Evolutionary conservation across 2,113 vertebrate genomes (phyloP).

Genomic region (Mola mola): DNA sequence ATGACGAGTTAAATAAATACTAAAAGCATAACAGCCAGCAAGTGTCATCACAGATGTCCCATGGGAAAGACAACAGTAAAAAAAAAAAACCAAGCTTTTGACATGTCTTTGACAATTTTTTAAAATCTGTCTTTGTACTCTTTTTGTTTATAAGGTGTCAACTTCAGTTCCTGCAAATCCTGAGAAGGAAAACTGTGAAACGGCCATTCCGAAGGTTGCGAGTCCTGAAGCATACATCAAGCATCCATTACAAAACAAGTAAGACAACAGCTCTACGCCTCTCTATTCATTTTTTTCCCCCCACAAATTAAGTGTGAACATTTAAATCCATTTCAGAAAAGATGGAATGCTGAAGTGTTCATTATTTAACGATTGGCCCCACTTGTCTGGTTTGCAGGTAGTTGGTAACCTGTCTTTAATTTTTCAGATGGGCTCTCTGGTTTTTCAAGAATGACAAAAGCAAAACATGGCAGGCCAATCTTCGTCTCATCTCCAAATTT

Average conservation of each 20-base stretch:
- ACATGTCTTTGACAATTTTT: too few species aligned
- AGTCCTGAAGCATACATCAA: conserved; percentile 93
- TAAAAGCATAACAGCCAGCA: too few species aligned
- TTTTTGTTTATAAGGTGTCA: conserved; percentile 83
- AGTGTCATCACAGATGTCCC: too few species aligned
- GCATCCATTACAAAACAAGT: conserved; percentile 97
- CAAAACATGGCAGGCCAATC: conserved; percentile 99
- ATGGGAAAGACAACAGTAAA: too few species aligned
- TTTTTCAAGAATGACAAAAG: conserved; percentile 99
- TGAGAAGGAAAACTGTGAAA: conserved; percentile 88
- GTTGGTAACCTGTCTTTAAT: conserved; percentile 2
- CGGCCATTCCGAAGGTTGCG: conserved; percentile 84
- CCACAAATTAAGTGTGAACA: neutral
- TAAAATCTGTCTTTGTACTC: too few species aligned
- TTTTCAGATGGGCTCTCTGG: conserved; percentile 96
- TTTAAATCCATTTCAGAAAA: neutral
- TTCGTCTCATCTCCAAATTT: conserved; percentile 96
- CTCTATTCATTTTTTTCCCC: too few species aligned
- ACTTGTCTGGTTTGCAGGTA: neutral
- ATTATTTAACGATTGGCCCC: neutral
- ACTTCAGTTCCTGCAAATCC: conserved; percentile 85
- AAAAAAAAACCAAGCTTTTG: too few species aligned
- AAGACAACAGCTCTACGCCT: conserved; percentile 13
- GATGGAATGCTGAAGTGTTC: too few species aligned
- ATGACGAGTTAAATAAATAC: too few species aligned